Evolutionary conservation across 1,140 invertebrate genomes (phyloP).

Genomic region (Lerema accius): DNA sequence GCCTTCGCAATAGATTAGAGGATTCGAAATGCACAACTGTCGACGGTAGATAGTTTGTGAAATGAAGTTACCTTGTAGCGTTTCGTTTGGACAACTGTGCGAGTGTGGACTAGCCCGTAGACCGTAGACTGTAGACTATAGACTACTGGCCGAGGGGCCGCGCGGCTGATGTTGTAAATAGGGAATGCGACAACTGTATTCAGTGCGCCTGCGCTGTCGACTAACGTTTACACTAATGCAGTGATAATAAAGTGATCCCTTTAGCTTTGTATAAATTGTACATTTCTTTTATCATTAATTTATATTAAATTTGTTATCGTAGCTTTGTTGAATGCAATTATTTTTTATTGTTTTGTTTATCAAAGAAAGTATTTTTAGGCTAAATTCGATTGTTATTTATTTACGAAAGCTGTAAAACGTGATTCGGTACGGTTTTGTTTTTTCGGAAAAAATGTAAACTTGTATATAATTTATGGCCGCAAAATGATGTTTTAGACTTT

Average conservation of each 20-base stretch:
- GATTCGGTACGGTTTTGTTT: slow-evolving; percentile 67
- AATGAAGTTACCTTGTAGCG: slow-evolving; percentile 69
- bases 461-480: slow-evolving; percentile 69
- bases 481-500: slow-evolving; percentile 70
- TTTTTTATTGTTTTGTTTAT: slow-evolving; percentile 82
- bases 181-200: slow-evolving; percentile 43
- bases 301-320: slow-evolving; percentile 82
- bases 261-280: slow-evolving; percentile 79
- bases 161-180: too few species aligned
- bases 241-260: slow-evolving; percentile 78
- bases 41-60: slow-evolving; percentile 56
- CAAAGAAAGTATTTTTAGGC: slow-evolving; percentile 79
- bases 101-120: slow-evolving; percentile 11
- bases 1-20: slow-evolving; percentile 66
- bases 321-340: slow-evolving; percentile 82
- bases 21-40: slow-evolving; percentile 69
- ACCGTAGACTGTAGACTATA: too few species aligned
- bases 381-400: slow-evolving; percentile 83
- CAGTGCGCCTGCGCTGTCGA: slow-evolving; percentile 13
- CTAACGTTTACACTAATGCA: slow-evolving; percentile 54
- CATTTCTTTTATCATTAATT: slow-evolving; percentile 81
- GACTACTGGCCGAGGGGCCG: too few species aligned
- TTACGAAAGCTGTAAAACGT: slow-evolving; percentile 75
- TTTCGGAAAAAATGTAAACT: slow-evolving; percentile 51
- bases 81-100: slow-evolving; percentile 44